Evolutionary conservation across 2,888 invertebrate species (phyloP), one percentile per base, ranked within the genome.

Genomic region (Eugnorisma glareosa): DNA sequence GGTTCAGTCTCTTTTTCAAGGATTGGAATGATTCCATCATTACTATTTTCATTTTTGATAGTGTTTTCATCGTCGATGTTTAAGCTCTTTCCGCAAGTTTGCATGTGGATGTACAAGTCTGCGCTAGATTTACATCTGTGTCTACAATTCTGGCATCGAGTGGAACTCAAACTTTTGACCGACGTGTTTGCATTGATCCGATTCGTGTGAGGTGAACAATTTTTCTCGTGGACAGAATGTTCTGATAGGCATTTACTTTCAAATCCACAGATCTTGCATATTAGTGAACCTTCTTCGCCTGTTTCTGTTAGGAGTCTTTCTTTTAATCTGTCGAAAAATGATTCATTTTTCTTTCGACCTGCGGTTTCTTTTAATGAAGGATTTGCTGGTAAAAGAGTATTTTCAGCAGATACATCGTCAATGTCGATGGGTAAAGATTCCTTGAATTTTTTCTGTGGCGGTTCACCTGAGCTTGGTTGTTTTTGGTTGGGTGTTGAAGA

Each of bases 61-160:
- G 77, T 83, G 72, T 90, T 91, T 70, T 93, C 92, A 75, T 94
- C 86, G 73, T 95, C 95, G 74, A 89, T 89, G 71, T 89, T 91
- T 66, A 93, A 96, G 70, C 94, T 93, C 48, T 97, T 97, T 13
- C 94, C 94, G 91, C 99, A 99, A 57, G 97, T 97, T 93, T 98
- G 97, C 93, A 98, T 96, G 92, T 99, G 99, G 78, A 97, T 95
- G 83, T 98, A 96, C 68, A 99, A 96, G 94, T 98, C 99, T 7
- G 97, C 97, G 88, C 98, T 98, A 43, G 98, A 98, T 95, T 99
- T 99, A 94, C 98, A 99, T 81, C 98, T 97, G 93, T 98, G 98
- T 84, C 98, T 97, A 93, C 99, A 99, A 92, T 98, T 98, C 93
- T 98, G 98, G 92, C 99, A 99, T 78, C 99, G 97, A 70, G 98